phyloP scores from a whole-genome alignment of 2,888 invertebrate genomes.

The Xestia ashworthii region DNA sequence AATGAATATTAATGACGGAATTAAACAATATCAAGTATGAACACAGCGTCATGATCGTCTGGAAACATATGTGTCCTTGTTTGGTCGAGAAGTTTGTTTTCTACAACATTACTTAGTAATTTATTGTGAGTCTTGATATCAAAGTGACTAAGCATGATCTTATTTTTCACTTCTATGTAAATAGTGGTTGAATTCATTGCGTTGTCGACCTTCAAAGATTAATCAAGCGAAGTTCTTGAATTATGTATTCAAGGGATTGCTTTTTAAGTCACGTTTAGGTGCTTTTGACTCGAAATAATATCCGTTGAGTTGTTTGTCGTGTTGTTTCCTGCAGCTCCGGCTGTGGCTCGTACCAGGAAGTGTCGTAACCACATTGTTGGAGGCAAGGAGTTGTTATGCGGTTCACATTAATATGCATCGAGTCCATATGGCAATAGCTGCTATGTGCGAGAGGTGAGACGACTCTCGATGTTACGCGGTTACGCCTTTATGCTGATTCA shows the following conservation, averaged over 20 bases:
- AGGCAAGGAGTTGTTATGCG: constrained; percentile 80
- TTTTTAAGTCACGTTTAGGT: constrained; percentile 25
- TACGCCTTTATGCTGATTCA: constrained; percentile 68
- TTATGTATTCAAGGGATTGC: constrained; percentile 25
- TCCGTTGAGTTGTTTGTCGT: constrained; percentile 57
- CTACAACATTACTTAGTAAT: constrained; percentile 53
- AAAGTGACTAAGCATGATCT: constrained; percentile 25
- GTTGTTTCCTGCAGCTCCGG: constrained; percentile 68
- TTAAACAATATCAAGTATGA: constrained; percentile 73
- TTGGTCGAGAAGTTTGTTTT: constrained; percentile 64
- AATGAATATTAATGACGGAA: constrained; percentile 74
- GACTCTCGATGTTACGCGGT: constrained; percentile 69
- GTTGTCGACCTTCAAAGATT: background rate
- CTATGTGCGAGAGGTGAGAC: constrained; percentile 73
- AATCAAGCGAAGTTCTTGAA: constrained; percentile 5
- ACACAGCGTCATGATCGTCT: constrained; percentile 72
- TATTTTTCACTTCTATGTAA: constrained; percentile 1
- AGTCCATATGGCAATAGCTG: constrained; percentile 74
- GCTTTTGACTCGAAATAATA: constrained; percentile 24
- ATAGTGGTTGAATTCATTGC: background rate
- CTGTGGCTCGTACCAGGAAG: constrained; percentile 78
- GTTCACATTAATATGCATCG: constrained; percentile 84
- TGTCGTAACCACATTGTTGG: constrained; percentile 82
- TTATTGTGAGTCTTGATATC: constrained; percentile 19
- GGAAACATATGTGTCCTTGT: constrained; percentile 85